A percentile compares a stretch with the other conserved stretches of the same genome.
Conservation (phyloP, 2,888 invertebrate genomes). For the Bruchidius siliquastri region DNA sequence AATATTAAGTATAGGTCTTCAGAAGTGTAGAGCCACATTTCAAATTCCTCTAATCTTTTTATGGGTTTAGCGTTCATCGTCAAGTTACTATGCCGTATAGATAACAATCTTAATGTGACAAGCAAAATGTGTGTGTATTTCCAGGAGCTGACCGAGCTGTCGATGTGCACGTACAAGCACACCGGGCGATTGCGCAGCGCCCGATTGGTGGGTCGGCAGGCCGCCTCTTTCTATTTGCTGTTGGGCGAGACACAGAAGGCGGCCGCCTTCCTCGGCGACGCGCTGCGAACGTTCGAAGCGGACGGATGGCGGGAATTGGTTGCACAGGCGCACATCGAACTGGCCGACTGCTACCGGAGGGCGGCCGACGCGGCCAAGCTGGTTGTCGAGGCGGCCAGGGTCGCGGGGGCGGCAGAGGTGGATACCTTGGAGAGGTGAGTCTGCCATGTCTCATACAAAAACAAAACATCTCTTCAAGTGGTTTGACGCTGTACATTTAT, state of each 20-base stretch:
- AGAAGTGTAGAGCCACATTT: no score
- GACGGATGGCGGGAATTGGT: slow-evolving; percentile 85
- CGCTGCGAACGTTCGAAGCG: slow-evolving; percentile 77
- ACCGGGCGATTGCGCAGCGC: slow-evolving; percentile 77
- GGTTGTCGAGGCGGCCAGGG: slow-evolving; percentile 59
- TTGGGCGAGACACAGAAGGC: slow-evolving; percentile 84
- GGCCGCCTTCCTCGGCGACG: slow-evolving; percentile 81
- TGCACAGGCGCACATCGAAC: slow-evolving; percentile 75
- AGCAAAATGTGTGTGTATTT: no score
- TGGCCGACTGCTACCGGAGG: slow-evolving; percentile 79
- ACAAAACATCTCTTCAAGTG: no score
- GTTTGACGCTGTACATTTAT: no score
- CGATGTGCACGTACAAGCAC: slow-evolving; percentile 95
- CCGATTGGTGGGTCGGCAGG: slow-evolving; percentile 79
- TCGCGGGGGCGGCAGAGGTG: slow-evolving; percentile 71
- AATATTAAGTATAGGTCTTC: no score
- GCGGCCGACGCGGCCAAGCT: slow-evolving; percentile 73
- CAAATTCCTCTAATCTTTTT: no score
- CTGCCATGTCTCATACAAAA: no score
- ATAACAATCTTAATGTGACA: no score
- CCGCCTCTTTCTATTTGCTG: slow-evolving; percentile 86
- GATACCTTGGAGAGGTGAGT: slow-evolving; percentile 55
- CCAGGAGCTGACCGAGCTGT: slow-evolving; percentile 83
- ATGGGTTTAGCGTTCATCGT: no score
- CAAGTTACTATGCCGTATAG: no score